Evolutionary conservation across 2,113 vertebrate species (phyloP).

Genomic region (Pluvialis apricaria): DNA sequence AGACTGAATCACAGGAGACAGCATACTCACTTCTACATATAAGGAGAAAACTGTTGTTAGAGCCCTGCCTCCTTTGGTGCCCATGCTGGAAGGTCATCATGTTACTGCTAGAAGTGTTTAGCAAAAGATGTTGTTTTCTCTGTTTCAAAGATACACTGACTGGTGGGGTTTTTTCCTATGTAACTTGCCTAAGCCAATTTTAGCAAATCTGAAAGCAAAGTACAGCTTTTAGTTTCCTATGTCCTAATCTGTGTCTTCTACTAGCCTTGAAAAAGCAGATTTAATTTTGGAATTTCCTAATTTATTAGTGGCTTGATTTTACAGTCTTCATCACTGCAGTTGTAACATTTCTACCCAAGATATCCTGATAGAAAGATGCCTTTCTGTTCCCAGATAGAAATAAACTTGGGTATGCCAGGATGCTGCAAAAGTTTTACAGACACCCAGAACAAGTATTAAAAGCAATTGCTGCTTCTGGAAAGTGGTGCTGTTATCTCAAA

Average conservation of each 20-base stretch:
- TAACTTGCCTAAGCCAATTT: not conserved
- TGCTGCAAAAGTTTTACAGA: not conserved
- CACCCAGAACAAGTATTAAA: not conserved
- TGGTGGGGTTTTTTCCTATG: accelerated
- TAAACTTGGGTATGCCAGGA: not conserved
- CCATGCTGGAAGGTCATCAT: accelerated
- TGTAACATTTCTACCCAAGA: not conserved
- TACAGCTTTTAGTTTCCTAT: not conserved
- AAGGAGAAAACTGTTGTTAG: not conserved
- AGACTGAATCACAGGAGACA: not conserved
- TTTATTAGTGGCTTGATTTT: not conserved
- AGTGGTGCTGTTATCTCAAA: not conserved
- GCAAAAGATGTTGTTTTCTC: not conserved
- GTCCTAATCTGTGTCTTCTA: not conserved
- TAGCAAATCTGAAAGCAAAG: not conserved
- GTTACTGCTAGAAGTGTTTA: not conserved
- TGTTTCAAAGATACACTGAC: not conserved
- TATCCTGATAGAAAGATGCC: not conserved
- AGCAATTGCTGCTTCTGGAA: not conserved
- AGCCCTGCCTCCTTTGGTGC: not conserved
- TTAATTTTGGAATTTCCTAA: not conserved
- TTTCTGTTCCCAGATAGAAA: not conserved
- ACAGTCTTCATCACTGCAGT: not conserved
- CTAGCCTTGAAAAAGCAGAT: not conserved
- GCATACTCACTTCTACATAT: not conserved